Percentiles rank a stretch among this genome's conserved stretches.
Conservation (phyloP, 2,888 invertebrate genomes). For the Fragum whitleyi region DNA sequence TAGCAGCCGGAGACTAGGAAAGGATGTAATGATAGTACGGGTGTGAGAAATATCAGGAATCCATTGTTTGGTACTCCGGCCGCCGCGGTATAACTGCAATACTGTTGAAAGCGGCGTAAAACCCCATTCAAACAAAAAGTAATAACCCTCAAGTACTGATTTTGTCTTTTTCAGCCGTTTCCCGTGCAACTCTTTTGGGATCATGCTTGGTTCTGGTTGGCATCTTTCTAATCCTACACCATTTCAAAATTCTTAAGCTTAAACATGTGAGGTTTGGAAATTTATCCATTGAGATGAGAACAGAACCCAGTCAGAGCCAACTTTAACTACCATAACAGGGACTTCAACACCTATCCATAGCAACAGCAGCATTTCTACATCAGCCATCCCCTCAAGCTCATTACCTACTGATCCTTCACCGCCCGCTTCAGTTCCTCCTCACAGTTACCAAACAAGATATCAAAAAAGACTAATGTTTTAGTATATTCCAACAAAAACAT, state of each 20-base stretch:
- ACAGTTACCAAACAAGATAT: neutral
- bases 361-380: neutral
- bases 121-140: too few relatives aligned
- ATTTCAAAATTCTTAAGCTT: constrained; percentile 2
- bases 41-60: too few relatives aligned
- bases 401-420: neutral
- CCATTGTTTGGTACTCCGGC: too few relatives aligned
- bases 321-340: neutral
- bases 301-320: constrained; percentile 2
- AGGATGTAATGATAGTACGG: too few relatives aligned
- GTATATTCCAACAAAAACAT: too few relatives aligned
- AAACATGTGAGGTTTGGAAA: constrained; percentile 3
- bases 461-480: constrained; percentile 1
- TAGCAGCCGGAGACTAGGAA: too few relatives aligned
- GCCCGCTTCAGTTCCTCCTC: neutral
- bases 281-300: neutral
- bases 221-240: neutral
- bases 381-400: neutral
- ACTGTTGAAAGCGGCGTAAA: too few relatives aligned
- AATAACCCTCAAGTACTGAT: too few relatives aligned
- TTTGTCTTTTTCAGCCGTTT: too few relatives aligned
- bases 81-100: too few relatives aligned
- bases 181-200: too few relatives aligned
- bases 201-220: too few relatives aligned
- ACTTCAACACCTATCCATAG: constrained; percentile 1